Conservation (phyloP, 2,888 invertebrate species). For the Idaea aversata region DNA sequence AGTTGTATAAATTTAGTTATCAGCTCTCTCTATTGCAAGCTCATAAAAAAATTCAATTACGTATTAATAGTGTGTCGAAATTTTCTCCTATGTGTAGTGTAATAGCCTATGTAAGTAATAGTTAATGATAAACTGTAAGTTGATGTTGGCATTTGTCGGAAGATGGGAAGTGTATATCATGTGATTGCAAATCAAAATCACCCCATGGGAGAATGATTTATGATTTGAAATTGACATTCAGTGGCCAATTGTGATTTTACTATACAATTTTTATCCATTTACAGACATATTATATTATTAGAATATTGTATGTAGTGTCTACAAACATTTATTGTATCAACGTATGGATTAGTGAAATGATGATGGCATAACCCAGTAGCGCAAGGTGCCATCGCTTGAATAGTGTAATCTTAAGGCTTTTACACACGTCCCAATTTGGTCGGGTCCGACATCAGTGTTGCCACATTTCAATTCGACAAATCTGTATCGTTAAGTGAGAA, state of each 20-base stretch:
- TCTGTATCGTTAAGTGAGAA: too few species aligned
- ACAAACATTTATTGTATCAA: constrained; percentile 20
- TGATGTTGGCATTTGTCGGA: constrained; percentile 25
- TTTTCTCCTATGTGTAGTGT: constrained; percentile 24
- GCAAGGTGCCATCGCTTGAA: constrained; percentile 36
- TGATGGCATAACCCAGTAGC: constrained; percentile 41
- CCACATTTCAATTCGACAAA: too few species aligned
- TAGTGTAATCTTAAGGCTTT: constrained; percentile 57
- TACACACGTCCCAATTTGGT: too few species aligned
- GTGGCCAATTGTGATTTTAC: constrained; percentile 73
- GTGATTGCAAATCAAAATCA: constrained; percentile 37
- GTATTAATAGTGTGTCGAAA: constrained; percentile 24
- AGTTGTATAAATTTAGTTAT: constrained; percentile 73
- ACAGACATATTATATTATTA: constrained; percentile 70
- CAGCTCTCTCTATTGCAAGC: constrained; percentile 65
- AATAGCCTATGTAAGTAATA: constrained; percentile 13
- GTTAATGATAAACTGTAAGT: constrained; percentile 24
- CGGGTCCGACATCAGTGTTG: too few species aligned
- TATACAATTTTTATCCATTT: constrained; percentile 77
- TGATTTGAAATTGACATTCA: constrained; percentile 48
- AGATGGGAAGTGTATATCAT: constrained; percentile 29
- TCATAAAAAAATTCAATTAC: constrained; percentile 40
- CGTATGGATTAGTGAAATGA: constrained; percentile 65
- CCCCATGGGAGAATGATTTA: constrained; percentile 33
- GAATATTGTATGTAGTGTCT: constrained; percentile 59